phyloP scores from a whole-genome alignment of 2,797 vertebrate species.

The Steatocranus sp. region DNA sequence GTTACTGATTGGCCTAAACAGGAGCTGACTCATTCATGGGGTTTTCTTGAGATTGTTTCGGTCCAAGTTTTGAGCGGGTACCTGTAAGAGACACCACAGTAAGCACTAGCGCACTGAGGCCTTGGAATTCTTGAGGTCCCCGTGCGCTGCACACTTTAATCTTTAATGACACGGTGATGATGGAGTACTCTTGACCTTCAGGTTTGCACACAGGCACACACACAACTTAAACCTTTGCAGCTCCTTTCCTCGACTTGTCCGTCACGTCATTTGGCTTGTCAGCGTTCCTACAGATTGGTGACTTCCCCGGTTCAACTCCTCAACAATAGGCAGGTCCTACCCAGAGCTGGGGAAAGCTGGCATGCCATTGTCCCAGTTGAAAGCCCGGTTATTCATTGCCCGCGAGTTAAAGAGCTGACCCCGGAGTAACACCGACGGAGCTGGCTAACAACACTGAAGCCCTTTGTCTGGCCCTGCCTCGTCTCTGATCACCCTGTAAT shows the following conservation, averaged over 20 bases:
- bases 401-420: slow-evolving; percentile 70
- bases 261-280: slow-evolving; percentile 47
- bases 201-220: neutral
- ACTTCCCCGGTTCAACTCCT: slow-evolving; percentile 65
- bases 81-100: slow-evolving; percentile 30
- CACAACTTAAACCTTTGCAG: slow-evolving; percentile 25
- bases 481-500: slow-evolving; percentile 72
- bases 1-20: neutral
- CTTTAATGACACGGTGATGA: slow-evolving; percentile 72
- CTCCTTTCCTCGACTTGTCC: slow-evolving; percentile 34
- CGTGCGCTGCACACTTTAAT: slow-evolving; percentile 38
- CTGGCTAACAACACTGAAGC: slow-evolving; percentile 62
- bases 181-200: slow-evolving; percentile 65
- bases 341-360: slow-evolving; percentile 53
- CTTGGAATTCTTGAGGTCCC: slow-evolving; percentile 37
- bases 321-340: slow-evolving; percentile 61
- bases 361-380: slow-evolving; percentile 58
- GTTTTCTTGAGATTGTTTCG: slow-evolving; percentile 4
- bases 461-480: slow-evolving; percentile 62
- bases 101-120: slow-evolving; percentile 12
- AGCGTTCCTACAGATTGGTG: slow-evolving; percentile 72
- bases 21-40: neutral
- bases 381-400: slow-evolving; percentile 72
- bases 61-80: slow-evolving; percentile 2
- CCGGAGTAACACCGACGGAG: slow-evolving; percentile 63